Conservation (phyloP, 2,888 invertebrate species). For the Andrena hattorfiana region DNA sequence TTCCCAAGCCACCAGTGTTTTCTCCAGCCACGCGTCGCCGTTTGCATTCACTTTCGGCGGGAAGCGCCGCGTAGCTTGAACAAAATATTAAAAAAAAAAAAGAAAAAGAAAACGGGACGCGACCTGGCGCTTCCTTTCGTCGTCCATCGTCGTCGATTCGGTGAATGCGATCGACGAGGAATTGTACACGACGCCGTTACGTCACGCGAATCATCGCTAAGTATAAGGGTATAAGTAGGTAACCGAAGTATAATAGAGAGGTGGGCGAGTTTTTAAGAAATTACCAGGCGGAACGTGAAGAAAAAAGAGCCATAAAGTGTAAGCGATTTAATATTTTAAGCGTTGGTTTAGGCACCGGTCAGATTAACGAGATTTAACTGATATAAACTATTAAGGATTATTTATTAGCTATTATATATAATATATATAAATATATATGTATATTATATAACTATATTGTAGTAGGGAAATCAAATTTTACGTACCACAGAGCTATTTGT, state of each 20-base stretch:
- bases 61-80: background rate
- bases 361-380: slow-evolving; percentile 65
- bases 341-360: slow-evolving; percentile 68
- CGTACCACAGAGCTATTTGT: slow-evolving; percentile 80
- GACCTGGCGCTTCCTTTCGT: background rate
- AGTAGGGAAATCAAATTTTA: slow-evolving; percentile 78
- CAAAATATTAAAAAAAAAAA: background rate
- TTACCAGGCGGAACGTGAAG: slow-evolving; percentile 47
- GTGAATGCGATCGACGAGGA: slow-evolving; percentile 61
- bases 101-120: background rate
- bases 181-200: slow-evolving; percentile 48
- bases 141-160: slow-evolving; percentile 12
- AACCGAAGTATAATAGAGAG: slow-evolving; percentile 23
- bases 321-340: slow-evolving; percentile 75
- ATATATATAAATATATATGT: slow-evolving; percentile 66
- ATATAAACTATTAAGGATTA: slow-evolving; percentile 73
- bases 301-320: slow-evolving; percentile 59
- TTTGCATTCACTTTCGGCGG: slow-evolving; percentile 52
- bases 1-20: slow-evolving; percentile 39
- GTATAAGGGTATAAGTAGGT: slow-evolving; percentile 49
- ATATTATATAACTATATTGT: slow-evolving; percentile 69
- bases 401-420: slow-evolving; percentile 76
- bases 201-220: slow-evolving; percentile 54
- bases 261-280: slow-evolving; percentile 16
- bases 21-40: slow-evolving; percentile 42